Conservation (phyloP, 2,113 vertebrate genomes). For the Rhinoderma darwinii region DNA sequence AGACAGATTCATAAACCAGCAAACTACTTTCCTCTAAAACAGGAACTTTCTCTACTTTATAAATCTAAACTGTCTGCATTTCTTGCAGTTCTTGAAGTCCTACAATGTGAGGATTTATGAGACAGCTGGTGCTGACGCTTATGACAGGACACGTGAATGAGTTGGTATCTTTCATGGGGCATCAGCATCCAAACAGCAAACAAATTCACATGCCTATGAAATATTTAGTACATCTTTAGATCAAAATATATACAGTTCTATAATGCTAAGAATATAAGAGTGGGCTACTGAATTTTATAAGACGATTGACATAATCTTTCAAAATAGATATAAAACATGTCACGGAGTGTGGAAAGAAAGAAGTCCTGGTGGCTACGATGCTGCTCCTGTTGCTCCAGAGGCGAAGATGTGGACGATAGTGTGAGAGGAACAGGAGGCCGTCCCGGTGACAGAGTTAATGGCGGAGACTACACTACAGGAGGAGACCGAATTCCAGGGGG, state of each 20-base stretch:
- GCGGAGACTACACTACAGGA: not conserved
- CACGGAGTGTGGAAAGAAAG: constrained; percentile 23
- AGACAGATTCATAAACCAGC: not conserved
- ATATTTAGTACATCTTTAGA: not conserved
- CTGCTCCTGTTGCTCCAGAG: constrained; percentile 47
- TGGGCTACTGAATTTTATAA: not conserved
- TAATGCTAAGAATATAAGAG: not conserved
- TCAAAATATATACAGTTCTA: not conserved
- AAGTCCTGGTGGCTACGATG: constrained; percentile 50
- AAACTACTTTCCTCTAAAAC: not conserved
- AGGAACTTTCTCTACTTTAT: not conserved
- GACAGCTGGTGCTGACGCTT: not conserved
- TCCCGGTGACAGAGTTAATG: not conserved
- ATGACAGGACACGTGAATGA: not conserved
- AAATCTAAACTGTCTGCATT: not conserved
- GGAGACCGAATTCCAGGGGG: not conserved
- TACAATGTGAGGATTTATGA: not conserved
- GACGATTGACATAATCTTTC: not conserved
- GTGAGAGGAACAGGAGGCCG: not conserved
- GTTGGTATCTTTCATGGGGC: not conserved
- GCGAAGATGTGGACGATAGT: constrained; percentile 20
- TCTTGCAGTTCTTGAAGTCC: not conserved
- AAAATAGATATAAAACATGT: constrained; percentile 44
- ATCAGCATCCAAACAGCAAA: not conserved
- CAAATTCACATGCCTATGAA: too few species aligned